phyloP scores from a whole-genome alignment of 2,888 invertebrate genomes.

The Troides oblongomaculatus region DNA sequence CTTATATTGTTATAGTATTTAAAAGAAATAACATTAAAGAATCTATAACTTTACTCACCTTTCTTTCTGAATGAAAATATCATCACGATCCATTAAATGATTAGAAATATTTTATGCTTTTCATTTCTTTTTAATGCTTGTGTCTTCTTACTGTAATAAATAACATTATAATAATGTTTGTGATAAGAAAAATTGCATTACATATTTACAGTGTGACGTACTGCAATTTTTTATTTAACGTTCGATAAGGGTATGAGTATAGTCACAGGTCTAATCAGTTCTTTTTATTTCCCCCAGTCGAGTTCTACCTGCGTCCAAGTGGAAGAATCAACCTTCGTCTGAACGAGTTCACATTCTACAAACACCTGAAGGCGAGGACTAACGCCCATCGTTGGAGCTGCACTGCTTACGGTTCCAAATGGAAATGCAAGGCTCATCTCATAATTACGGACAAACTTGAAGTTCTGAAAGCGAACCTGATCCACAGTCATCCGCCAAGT shows the following conservation, averaged over 20 bases:
- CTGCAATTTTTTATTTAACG: conserved; percentile 1
- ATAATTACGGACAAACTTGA: conserved; percentile 66
- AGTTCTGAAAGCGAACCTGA: conserved; percentile 61
- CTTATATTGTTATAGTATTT: no score
- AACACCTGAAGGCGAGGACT: conserved; percentile 62
- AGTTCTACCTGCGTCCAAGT: conserved; percentile 66
- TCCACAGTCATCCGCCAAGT: conserved; percentile 61
- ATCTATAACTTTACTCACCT: no score
- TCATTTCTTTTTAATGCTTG: not conserved
- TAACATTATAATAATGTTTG: not conserved
- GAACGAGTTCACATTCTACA: conserved; percentile 70
- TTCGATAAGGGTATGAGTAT: no score
- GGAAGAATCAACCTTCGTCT: conserved; percentile 65
- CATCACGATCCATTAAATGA: no score
- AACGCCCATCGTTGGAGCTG: conserved; percentile 71
- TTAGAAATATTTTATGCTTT: not conserved
- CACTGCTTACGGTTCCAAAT: conserved; percentile 65
- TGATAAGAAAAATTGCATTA: not conserved
- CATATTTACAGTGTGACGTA: not conserved
- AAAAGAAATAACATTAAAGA: no score
- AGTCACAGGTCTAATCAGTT: not conserved
- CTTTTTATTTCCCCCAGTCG: conserved; percentile 37
- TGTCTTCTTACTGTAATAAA: no score
- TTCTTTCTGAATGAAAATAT: no score
- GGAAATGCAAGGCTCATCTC: conserved; percentile 68